A percentile compares a stretch with the other conserved stretches of the same genome.
Conservation (phyloP, 2,113 vertebrate genomes). For the Microtus pennsylvanicus region DNA sequence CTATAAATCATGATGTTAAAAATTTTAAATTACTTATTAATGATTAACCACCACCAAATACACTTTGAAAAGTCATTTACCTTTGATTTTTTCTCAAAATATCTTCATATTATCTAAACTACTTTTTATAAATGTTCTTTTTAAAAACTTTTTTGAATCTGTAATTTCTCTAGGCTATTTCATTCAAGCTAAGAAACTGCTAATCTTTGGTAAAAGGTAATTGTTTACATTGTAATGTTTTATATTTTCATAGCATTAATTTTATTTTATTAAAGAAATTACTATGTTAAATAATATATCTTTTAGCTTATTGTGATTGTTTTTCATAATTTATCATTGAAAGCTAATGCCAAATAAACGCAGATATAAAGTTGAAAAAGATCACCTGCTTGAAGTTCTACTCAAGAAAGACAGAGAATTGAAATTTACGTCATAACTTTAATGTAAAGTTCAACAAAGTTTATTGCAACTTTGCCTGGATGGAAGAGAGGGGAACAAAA, state of each 20-base stretch:
- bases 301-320: not conserved
- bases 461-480: not conserved
- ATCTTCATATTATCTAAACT: not conserved
- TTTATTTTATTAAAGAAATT: constrained; percentile 17
- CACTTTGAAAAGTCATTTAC: not conserved
- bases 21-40: not conserved
- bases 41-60: not conserved
- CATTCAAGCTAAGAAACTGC: not conserved
- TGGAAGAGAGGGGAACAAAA: not conserved
- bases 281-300: not conserved
- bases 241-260: not conserved
- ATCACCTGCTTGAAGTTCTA: not conserved
- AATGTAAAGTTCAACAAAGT: not conserved
- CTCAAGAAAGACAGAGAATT: constrained; percentile 2
- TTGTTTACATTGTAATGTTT: not conserved
- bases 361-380: not conserved
- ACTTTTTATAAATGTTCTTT: not conserved
- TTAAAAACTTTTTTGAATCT: not conserved
- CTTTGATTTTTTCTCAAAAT: not conserved
- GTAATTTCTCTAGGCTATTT: not conserved
- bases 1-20: not conserved
- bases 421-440: constrained; percentile 43
- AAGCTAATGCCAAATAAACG: not conserved
- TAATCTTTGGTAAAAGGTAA: not conserved
- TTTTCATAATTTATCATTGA: constrained; percentile 5